Conservation (phyloP, 2,888 invertebrate genomes). For the Papilio elwesi region DNA sequence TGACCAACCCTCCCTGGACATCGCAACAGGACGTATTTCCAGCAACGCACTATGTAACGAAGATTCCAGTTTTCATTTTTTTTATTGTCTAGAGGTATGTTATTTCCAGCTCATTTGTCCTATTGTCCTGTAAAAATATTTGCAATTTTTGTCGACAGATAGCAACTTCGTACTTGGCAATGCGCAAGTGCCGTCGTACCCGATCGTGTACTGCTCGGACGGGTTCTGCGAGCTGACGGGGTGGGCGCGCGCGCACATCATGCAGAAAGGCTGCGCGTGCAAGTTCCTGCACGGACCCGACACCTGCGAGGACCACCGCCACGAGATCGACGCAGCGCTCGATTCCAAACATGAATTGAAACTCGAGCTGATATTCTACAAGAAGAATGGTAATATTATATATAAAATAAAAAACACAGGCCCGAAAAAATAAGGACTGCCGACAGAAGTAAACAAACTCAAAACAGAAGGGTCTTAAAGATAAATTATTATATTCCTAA, state of each 20-base stretch:
- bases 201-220: conserved; percentile 98
- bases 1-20: no score
- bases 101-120: no score
- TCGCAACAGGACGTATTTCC: no score
- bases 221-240: conserved; percentile 98
- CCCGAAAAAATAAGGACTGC: no score
- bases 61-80: no score
- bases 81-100: no score
- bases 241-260: conserved; percentile 96
- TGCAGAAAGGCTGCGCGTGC: conserved; percentile 98
- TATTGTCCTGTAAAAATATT: not conserved
- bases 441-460: no score
- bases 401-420: no score
- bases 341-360: conserved; percentile 96
- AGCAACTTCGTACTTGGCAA: conserved; percentile 98
- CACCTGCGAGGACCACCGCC: conserved; percentile 94
- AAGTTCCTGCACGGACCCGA: conserved; percentile 96
- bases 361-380: conserved; percentile 96
- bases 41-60: no score
- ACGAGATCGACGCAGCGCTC: conserved; percentile 94
- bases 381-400: conserved; percentile 90
- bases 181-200: conserved; percentile 95
- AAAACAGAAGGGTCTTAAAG: no score
- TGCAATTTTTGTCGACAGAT: conserved; percentile 84
- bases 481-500: no score